Conservation (phyloP, 2,888 invertebrate species). For the Candidula unifasciata region DNA sequence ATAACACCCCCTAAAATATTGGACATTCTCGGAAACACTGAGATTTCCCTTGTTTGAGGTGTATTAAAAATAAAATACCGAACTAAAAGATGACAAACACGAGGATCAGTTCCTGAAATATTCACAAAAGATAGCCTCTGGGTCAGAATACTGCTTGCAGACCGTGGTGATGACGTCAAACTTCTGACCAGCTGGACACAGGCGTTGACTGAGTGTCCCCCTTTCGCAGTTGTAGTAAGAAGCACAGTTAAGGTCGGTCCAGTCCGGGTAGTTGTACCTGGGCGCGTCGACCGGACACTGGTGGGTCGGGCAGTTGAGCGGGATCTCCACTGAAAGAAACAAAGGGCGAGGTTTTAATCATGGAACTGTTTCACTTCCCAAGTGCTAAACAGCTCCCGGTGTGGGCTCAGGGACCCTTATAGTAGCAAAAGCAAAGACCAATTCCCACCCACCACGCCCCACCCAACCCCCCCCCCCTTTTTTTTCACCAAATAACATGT, state of each 20-base stretch:
- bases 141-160: not conserved
- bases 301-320: not conserved
- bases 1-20: too few species aligned
- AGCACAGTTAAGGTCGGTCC: constrained; percentile 7
- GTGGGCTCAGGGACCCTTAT: too few species aligned
- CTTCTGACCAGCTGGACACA: constrained; percentile 12
- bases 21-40: too few species aligned
- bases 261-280: constrained; percentile 34
- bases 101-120: not conserved
- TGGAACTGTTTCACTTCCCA: too few species aligned
- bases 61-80: too few species aligned
- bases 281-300: constrained; percentile 24
- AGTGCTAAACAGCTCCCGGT: too few species aligned
- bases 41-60: too few species aligned
- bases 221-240: constrained; percentile 35
- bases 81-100: too few species aligned
- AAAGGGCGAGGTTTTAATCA: not conserved
- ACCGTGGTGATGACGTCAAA: constrained; percentile 30
- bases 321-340: not conserved
- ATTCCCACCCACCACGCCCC: too few species aligned
- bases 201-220: not conserved
- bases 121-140: not conserved
- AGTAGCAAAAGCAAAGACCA: too few species aligned
- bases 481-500: too few species aligned
- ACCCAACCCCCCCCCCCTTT: too few species aligned